A percentile compares a stretch with the other conserved stretches of the same genome.
phyloP scores from a whole-genome alignment of 2,797 vertebrate species.

The Chloroceryle inda region DNA sequence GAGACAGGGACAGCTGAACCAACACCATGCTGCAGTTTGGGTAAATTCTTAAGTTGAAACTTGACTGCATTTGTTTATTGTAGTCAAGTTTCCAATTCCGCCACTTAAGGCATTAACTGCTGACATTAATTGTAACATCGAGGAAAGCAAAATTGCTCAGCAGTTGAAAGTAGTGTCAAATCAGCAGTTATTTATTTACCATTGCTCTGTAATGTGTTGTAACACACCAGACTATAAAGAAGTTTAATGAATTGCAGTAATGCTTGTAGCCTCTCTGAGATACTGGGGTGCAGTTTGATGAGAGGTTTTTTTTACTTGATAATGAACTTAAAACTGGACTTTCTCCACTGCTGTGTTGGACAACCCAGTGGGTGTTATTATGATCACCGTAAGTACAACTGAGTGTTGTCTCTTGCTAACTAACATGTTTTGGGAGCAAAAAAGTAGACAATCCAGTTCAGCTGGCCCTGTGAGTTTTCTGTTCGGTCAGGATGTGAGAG shows the following conservation, averaged over 20 bases:
- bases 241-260: conserved; percentile 46
- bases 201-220: conserved; percentile 26
- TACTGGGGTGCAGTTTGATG: background rate
- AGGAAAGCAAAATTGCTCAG: conserved; percentile 44
- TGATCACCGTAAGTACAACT: background rate
- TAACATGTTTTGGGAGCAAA: background rate
- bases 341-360: background rate
- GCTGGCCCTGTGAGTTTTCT: background rate
- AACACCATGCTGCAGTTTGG: background rate
- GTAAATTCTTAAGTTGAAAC: conserved; percentile 15
- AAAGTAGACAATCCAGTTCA: background rate
- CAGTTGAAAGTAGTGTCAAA: conserved; percentile 53
- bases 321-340: background rate
- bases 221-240: conserved; percentile 15
- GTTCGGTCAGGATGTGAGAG: background rate
- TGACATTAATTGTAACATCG: conserved; percentile 54
- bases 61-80: conserved; percentile 31
- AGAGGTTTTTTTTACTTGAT: background rate
- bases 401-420: background rate
- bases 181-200: conserved; percentile 63
- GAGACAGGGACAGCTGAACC: conserved; percentile 29
- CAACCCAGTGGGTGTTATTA: background rate
- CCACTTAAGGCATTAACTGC: conserved; percentile 47
- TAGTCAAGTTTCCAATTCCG: background rate
- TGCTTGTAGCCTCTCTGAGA: background rate